phyloP scores from a whole-genome alignment of 2,888 invertebrate species.

The Ornithoptera priamus region DNA sequence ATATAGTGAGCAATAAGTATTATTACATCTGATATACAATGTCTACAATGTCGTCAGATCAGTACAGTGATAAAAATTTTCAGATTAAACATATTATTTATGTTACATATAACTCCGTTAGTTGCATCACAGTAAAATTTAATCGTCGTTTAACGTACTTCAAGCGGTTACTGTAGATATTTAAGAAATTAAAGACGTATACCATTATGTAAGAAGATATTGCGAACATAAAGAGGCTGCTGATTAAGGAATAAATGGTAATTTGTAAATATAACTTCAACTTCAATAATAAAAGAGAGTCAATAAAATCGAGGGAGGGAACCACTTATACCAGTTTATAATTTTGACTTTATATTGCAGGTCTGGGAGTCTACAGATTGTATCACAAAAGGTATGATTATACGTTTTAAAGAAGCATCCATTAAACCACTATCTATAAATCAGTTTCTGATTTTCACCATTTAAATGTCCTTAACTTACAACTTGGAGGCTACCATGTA shows the following conservation, averaged over 20 bases:
- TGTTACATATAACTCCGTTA: background rate
- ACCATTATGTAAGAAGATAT: background rate
- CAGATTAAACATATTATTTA: background rate
- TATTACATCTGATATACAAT: background rate
- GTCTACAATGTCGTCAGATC: background rate
- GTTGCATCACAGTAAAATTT: background rate
- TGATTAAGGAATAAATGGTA: background rate
- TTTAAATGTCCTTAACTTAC: conserved; percentile 10
- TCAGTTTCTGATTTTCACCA: conserved; percentile 16
- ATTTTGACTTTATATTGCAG: background rate
- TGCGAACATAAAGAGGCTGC: background rate
- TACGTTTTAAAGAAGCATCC: conserved; percentile 17
- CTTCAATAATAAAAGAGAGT: background rate
- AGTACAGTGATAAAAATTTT: background rate
- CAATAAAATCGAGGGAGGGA: background rate
- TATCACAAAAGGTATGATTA: conserved; percentile 24
- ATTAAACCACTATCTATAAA: conserved; percentile 22
- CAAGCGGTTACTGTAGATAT: background rate
- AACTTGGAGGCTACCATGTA: conserved; percentile 2
- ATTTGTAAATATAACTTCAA: conserved; percentile 3
- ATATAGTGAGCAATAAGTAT: background rate
- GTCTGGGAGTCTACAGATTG: background rate
- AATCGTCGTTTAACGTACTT: background rate
- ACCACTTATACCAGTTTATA: background rate
- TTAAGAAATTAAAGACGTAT: background rate